phyloP scores from a whole-genome alignment of 2,888 invertebrate species.

The Sphaeridia pumilis region DNA sequence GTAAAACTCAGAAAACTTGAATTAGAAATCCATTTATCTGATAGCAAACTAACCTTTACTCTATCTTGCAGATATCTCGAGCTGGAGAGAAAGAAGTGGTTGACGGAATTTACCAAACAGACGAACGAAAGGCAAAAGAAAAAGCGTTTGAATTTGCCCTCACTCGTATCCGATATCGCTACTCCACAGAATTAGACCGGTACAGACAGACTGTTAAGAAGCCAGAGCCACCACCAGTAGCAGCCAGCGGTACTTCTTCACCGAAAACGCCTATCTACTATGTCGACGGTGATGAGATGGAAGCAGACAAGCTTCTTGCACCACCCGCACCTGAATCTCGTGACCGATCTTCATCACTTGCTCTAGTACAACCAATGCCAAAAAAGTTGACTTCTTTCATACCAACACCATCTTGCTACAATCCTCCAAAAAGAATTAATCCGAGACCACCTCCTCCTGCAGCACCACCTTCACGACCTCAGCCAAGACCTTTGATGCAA shows the following conservation, averaged over 20 bases:
- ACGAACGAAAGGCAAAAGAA: background rate
- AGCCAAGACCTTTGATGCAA: background rate
- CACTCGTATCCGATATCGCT: background rate
- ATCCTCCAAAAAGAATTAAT: no score
- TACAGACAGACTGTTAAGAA: background rate
- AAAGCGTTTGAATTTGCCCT: slow-evolving; percentile 3
- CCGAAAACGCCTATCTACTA: background rate
- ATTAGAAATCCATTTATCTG: background rate
- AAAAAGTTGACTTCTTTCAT: background rate
- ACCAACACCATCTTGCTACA: no score
- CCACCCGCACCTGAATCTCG: background rate
- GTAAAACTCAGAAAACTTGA: background rate
- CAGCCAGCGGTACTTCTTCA: background rate
- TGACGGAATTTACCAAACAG: background rate
- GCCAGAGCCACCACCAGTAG: no score
- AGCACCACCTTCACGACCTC: no score
- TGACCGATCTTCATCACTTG: background rate
- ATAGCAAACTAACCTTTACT: background rate
- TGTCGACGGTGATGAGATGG: background rate
- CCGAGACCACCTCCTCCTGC: no score
- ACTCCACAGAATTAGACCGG: slow-evolving; percentile 4
- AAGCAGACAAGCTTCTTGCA: background rate
- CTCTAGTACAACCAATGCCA: background rate
- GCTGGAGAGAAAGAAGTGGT: background rate
- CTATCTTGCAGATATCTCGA: background rate